Conservation (phyloP, 1,140 invertebrate genomes). For the Eubasilissa regina region DNA sequence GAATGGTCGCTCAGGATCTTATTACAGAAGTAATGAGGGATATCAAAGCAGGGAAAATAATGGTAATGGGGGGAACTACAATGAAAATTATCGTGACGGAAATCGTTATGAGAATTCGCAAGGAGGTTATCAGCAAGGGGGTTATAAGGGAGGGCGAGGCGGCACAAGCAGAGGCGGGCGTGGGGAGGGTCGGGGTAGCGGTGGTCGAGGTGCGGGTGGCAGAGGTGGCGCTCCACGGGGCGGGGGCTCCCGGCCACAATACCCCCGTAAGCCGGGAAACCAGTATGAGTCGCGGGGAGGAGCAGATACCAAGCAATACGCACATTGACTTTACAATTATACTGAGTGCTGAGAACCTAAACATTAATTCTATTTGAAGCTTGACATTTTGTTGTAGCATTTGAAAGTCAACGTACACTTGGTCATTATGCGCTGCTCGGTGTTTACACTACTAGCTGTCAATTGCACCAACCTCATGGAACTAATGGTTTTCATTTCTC, state of each 20-base stretch:
- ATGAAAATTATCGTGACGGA: constrained; percentile 66
- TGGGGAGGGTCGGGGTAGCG: constrained; percentile 55
- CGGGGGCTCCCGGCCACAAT: constrained; percentile 63
- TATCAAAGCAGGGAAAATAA: constrained; percentile 60
- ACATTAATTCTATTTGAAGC: constrained; percentile 25
- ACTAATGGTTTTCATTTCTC: no score
- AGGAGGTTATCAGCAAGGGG: constrained; percentile 63
- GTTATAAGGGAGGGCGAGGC: constrained; percentile 66
- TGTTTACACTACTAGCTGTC: not conserved
- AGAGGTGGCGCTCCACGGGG: constrained; percentile 56
- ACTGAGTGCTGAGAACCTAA: not conserved
- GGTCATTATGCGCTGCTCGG: constrained; percentile 20
- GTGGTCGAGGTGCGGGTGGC: constrained; percentile 55
- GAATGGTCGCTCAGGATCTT: constrained; percentile 46
- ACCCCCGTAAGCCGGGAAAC: constrained; percentile 66
- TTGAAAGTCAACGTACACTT: constrained; percentile 30
- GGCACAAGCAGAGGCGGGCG: constrained; percentile 57
- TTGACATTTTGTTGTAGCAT: constrained; percentile 39
- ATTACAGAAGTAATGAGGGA: constrained; percentile 53
- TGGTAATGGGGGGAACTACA: constrained; percentile 60
- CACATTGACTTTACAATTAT: constrained; percentile 46
- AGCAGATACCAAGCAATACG: constrained; percentile 51
- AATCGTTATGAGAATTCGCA: constrained; percentile 63
- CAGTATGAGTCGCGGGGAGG: constrained; percentile 61
- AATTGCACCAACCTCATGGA: not conserved